Conservation (phyloP, 2,888 invertebrate genomes). For the Ophraella communa region DNA sequence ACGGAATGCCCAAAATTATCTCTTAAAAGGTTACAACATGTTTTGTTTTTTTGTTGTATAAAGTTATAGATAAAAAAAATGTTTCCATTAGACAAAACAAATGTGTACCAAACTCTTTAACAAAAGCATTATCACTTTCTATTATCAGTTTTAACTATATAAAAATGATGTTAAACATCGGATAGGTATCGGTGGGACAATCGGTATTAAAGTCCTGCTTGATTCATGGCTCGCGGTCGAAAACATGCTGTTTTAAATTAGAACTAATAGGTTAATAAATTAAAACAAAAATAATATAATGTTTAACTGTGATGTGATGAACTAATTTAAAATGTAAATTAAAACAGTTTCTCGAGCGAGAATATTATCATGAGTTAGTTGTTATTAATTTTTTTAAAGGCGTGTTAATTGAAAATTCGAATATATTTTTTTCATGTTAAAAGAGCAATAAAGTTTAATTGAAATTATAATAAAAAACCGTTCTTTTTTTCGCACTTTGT, state of each 20-base stretch:
- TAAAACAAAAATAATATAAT: slow-evolving; percentile 2
- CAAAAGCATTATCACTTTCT: too few relatives aligned
- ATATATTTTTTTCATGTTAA: too few relatives aligned
- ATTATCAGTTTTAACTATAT: too few relatives aligned
- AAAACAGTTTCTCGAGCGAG: background rate
- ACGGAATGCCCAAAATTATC: too few relatives aligned
- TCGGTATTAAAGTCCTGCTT: background rate
- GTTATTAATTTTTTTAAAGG: background rate
- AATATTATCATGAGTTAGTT: background rate
- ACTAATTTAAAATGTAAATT: slow-evolving; percentile 8
- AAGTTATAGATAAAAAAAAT: too few relatives aligned
- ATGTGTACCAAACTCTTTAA: too few relatives aligned
- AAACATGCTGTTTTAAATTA: slow-evolving; percentile 5
- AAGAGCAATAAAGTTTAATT: too few relatives aligned
- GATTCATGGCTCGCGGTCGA: background rate
- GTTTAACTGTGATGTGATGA: background rate
- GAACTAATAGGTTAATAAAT: slow-evolving; percentile 9
- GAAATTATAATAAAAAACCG: too few relatives aligned
- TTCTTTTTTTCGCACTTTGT: background rate
- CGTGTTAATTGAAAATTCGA: background rate
- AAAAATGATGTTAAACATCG: background rate
- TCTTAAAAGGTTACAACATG: too few relatives aligned
- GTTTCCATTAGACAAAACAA: too few relatives aligned
- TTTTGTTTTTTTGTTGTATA: too few relatives aligned
- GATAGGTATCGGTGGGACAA: background rate